Evolutionary conservation across 2,888 invertebrate species (phyloP).

Genomic region (Drosophila suboccidentalis): DNA sequence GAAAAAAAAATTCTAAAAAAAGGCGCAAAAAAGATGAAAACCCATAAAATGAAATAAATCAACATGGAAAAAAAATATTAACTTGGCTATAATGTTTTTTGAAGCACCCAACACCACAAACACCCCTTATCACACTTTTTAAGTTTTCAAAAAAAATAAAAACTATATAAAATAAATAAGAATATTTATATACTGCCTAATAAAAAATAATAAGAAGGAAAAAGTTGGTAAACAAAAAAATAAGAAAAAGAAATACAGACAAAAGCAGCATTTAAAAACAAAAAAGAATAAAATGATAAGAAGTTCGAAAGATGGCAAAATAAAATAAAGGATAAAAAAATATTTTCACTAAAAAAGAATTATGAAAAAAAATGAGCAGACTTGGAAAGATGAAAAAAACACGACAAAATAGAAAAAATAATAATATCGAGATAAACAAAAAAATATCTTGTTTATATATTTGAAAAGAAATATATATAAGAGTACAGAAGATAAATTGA

Average conservation of each 20-base stretch:
- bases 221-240: slow-evolving; percentile 47
- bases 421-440: slow-evolving; percentile 52
- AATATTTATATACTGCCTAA: slow-evolving; percentile 50
- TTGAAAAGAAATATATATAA: slow-evolving; percentile 58
- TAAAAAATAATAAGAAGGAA: slow-evolving; percentile 33
- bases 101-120: slow-evolving; percentile 83
- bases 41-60: slow-evolving; percentile 65
- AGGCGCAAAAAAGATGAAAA: slow-evolving; percentile 75
- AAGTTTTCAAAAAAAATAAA: slow-evolving; percentile 67
- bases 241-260: slow-evolving; percentile 61
- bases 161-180: slow-evolving; percentile 33
- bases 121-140: slow-evolving; percentile 82
- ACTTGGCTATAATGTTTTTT: slow-evolving; percentile 86
- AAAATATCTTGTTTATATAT: slow-evolving; percentile 51
- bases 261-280: slow-evolving; percentile 61
- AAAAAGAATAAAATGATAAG: slow-evolving; percentile 60
- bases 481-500: slow-evolving; percentile 68
- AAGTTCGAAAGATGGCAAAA: slow-evolving; percentile 62
- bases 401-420: slow-evolving; percentile 54
- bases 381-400: slow-evolving; percentile 63
- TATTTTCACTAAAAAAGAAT: slow-evolving; percentile 41
- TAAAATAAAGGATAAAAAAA: slow-evolving; percentile 51
- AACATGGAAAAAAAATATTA: slow-evolving; percentile 56
- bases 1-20: slow-evolving; percentile 66
- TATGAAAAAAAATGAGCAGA: slow-evolving; percentile 52